Evolutionary conservation across 1,140 invertebrate species (phyloP).

Genomic region (Melipona quadrifasciata): DNA sequence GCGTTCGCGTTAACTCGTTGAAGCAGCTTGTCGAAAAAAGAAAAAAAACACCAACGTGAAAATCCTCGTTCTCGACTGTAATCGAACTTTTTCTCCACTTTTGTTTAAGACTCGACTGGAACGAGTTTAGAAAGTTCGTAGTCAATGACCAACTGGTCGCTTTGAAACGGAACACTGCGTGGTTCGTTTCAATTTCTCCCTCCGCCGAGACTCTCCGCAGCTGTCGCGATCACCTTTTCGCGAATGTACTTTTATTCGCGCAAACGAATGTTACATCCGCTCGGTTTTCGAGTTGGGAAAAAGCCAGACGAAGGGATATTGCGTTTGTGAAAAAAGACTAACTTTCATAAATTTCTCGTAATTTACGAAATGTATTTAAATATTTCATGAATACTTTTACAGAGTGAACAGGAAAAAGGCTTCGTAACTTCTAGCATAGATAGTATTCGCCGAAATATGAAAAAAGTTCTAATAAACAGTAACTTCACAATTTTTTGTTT

Average conservation of each 20-base stretch:
- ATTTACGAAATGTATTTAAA: too few species aligned
- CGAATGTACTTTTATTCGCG: not conserved
- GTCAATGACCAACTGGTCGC: conserved; percentile 1
- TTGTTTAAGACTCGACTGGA: not conserved
- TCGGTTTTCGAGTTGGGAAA: not conserved
- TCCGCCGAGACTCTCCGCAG: not conserved
- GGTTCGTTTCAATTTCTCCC: not conserved
- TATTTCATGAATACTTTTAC: too few species aligned
- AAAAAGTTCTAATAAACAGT: too few species aligned
- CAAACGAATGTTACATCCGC: not conserved
- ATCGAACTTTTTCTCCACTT: conserved; percentile 5
- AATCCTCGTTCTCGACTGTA: not conserved
- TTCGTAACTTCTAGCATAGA: too few species aligned
- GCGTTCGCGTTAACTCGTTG: too few species aligned
- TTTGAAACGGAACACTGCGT: not conserved
- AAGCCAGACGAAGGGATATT: not conserved
- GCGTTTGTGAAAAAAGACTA: not conserved
- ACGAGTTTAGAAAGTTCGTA: conserved; percentile 3
- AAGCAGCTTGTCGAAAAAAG: not conserved
- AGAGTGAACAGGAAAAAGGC: too few species aligned
- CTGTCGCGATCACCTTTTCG: not conserved
- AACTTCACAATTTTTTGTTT: too few species aligned
- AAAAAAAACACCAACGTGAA: too few species aligned
- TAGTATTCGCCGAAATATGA: too few species aligned
- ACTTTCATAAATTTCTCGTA: too few species aligned